phyloP scores from a whole-genome alignment of 2,113 vertebrate genomes.

The Alethe diademata region DNA sequence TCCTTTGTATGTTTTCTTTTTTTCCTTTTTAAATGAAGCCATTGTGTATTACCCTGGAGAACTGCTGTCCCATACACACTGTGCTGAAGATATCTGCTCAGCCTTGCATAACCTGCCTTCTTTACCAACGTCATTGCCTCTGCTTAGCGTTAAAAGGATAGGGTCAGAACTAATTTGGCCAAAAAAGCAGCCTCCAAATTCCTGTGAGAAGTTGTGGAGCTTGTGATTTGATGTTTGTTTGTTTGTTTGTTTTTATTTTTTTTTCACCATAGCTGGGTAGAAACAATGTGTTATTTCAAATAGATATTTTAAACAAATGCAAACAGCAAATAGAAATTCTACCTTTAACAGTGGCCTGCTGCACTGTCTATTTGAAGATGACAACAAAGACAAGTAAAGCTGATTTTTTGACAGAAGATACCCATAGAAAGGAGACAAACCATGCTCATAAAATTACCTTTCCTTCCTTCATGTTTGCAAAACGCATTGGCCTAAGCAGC shows the following conservation, averaged over 20 bases:
- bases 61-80: background rate
- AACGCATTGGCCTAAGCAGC: background rate
- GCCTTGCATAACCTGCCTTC: background rate
- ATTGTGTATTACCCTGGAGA: conserved; percentile 18
- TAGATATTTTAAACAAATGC: background rate
- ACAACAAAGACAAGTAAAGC: background rate
- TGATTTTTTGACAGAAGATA: background rate
- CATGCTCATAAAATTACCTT: accelerated
- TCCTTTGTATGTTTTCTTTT: background rate
- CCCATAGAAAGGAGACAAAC: background rate
- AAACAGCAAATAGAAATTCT: background rate
- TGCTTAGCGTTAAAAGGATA: background rate
- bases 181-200: background rate
- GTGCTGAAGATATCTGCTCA: conserved; percentile 21
- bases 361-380: background rate
- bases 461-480: background rate
- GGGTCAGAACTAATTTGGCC: background rate
- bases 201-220: background rate
- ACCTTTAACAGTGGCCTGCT: background rate
- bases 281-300: background rate
- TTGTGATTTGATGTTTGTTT: background rate
- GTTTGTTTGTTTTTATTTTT: too few relatives aligned
- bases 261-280: background rate
- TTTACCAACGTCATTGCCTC: background rate
- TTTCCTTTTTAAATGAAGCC: background rate